A percentile compares a stretch with the other conserved stretches of the same genome.
phyloP scores from a whole-genome alignment of 2,888 invertebrate genomes.

The Trachelus iudaicus region DNA sequence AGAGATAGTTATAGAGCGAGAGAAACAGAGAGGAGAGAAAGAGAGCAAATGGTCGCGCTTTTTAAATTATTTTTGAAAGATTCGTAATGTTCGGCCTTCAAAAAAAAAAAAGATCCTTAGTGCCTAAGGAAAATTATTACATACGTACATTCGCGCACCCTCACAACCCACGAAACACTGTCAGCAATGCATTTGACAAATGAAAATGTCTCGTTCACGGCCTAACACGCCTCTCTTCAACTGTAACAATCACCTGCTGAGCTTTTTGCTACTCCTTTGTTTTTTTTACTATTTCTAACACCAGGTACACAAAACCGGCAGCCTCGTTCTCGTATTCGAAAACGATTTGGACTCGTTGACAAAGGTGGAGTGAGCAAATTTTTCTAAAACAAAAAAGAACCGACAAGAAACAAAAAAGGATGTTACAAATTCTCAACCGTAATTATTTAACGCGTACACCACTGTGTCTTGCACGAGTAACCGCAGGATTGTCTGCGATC shows the following conservation, averaged over 20 bases:
- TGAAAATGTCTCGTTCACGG: neutral
- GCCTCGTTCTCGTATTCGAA: constrained; percentile 3
- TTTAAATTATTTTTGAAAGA: constrained; percentile 53
- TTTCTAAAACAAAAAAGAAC: neutral
- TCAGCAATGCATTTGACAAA: neutral
- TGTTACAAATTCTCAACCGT: neutral
- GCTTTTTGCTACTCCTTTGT: constrained; percentile 21
- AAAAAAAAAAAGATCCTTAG: neutral
- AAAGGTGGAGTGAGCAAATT: neutral
- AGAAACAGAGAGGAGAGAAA: neutral
- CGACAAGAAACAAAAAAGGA: neutral
- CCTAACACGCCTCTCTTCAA: neutral
- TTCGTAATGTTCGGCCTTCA: constrained; percentile 53
- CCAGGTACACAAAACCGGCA: constrained; percentile 19
- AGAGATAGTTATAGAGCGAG: neutral
- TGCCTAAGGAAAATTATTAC: neutral
- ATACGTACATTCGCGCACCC: neutral
- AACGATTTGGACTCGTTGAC: neutral
- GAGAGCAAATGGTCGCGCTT: neutral
- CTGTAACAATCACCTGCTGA: neutral
- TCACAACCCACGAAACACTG: neutral
- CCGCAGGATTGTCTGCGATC: neutral
- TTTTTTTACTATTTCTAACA: constrained; percentile 23
- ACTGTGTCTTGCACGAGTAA: neutral
- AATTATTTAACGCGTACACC: neutral